Percentiles rank a stretch among this genome's conserved stretches.
phyloP scores from a whole-genome alignment of 2,797 vertebrate genomes.

The Harpagifer antarcticus region DNA sequence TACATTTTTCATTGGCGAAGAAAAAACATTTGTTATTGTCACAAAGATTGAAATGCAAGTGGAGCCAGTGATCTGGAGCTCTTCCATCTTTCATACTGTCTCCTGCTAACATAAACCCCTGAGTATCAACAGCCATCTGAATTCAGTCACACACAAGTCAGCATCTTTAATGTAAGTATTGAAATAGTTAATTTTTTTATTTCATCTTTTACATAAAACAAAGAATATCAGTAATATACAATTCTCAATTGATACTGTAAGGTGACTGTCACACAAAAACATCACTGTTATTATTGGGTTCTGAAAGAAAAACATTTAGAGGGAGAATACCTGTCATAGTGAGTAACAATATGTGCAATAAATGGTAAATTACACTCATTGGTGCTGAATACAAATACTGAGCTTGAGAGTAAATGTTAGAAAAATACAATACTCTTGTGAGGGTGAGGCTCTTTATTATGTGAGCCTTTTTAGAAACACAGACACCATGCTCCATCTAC shows the following conservation, averaged over 20 bases:
- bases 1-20: slow-evolving; percentile 18
- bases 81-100: slow-evolving; percentile 18
- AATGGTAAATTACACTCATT: slow-evolving; percentile 59
- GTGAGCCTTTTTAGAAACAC: slow-evolving; percentile 61
- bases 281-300: slow-evolving; percentile 61
- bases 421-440: slow-evolving; percentile 80
- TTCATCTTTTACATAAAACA: slow-evolving; percentile 73
- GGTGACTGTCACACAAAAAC: slow-evolving; percentile 73
- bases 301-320: slow-evolving; percentile 47
- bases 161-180: slow-evolving; percentile 56
- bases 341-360: slow-evolving; percentile 68
- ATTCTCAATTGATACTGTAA: slow-evolving; percentile 60
- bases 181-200: slow-evolving; percentile 78
- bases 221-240: slow-evolving; percentile 71
- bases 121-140: background rate
- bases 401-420: slow-evolving; percentile 69
- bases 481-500: slow-evolving; percentile 72
- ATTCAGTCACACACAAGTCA: slow-evolving; percentile 13
- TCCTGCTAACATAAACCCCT: background rate
- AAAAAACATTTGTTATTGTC: slow-evolving; percentile 8
- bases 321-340: slow-evolving; percentile 52
- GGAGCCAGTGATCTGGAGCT: slow-evolving; percentile 1
- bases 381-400: slow-evolving; percentile 73
- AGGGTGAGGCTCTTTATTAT: slow-evolving; percentile 55
- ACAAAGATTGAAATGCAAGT: slow-evolving; percentile 4